Conservation (phyloP, 2,113 vertebrate genomes). For the Eira barbara region DNA sequence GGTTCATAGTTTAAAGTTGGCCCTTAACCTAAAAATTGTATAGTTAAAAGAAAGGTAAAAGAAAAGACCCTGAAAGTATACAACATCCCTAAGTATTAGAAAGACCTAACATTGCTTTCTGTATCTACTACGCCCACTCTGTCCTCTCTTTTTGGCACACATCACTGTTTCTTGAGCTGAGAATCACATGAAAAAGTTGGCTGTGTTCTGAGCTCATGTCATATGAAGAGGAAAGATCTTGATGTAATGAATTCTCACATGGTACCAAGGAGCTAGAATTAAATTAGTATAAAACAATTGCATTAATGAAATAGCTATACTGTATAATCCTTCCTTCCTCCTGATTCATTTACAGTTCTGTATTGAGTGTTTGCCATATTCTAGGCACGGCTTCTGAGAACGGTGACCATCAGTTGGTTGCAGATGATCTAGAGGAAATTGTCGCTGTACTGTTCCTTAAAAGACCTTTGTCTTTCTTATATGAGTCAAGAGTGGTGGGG, state of each 20-base stretch:
- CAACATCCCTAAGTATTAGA: not conserved
- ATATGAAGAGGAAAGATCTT: not conserved
- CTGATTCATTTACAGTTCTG: not conserved
- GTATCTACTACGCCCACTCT: fast-evolving
- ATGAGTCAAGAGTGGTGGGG: not conserved
- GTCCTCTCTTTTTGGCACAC: not conserved
- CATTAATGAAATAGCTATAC: not conserved
- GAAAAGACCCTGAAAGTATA: not conserved
- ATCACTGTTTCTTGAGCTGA: not conserved
- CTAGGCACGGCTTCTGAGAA: not conserved
- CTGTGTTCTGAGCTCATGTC: not conserved
- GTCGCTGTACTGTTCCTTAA: not conserved
- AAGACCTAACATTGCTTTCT: not conserved
- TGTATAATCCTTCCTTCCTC: not conserved
- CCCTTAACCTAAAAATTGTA: not conserved
- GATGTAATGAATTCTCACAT: not conserved
- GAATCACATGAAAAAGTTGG: not conserved
- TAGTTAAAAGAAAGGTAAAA: not conserved
- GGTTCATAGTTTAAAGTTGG: not conserved
- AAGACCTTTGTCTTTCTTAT: not conserved
- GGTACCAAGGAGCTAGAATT: not conserved
- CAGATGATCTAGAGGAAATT: not conserved
- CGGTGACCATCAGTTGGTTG: not conserved
- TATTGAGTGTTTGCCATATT: not conserved
- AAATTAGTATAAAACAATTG: not conserved